Evolutionary conservation across 2,797 vertebrate species (phyloP), one percentile per base, ranked within the genome.

Genomic region (Hylomyscus alleni): DNA sequence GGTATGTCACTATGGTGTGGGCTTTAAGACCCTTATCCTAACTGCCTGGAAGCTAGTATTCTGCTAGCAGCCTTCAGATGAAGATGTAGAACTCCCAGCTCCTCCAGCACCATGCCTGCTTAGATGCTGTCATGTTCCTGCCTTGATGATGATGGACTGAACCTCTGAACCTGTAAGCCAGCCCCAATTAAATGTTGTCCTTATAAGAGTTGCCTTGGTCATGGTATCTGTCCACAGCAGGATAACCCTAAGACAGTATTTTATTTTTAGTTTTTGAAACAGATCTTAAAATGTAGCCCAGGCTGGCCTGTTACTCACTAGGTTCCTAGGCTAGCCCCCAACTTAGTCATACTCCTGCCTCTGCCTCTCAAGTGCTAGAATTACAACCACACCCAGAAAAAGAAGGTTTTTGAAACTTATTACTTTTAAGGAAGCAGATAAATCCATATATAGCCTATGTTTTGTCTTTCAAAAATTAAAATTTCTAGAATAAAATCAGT

Each of bases 401-500:
- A 29, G 20, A 40, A 31, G 10, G 60, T 44, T 37, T 85, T 80
- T 37, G 85, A 91, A 86, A 34, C 37, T 65, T n/a, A 34, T 44
- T 65, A 87, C 22, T 26, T 56, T 24, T 54, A 87, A 60, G 37
- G 37, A 20, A 84, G 81, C 47, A 47, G 58, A 29, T 29, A 86
- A 50, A 24, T 14, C 56, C 14, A 87, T 24, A 37, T 78, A 67
- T 3, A 90, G 58, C 22, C 60, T 50, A 90, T 4, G 31, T 65
- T 92, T 62, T 78, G n/a, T 72, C 86, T 54, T 87, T 92, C 34
- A 54, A 82, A 37, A 47, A n/a, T 12, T 44, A 20, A 60, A 69
- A 78, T 34, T 62, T 91, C 87, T 65, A 90, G 73, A 85, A 54
- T 69, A 89, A 86, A 88, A n/a, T 37, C 75, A 31, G 29, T 15